phyloP scores from a whole-genome alignment of 53 echinoderm and acorn worm species.

The Paelopatides confundens region DNA sequence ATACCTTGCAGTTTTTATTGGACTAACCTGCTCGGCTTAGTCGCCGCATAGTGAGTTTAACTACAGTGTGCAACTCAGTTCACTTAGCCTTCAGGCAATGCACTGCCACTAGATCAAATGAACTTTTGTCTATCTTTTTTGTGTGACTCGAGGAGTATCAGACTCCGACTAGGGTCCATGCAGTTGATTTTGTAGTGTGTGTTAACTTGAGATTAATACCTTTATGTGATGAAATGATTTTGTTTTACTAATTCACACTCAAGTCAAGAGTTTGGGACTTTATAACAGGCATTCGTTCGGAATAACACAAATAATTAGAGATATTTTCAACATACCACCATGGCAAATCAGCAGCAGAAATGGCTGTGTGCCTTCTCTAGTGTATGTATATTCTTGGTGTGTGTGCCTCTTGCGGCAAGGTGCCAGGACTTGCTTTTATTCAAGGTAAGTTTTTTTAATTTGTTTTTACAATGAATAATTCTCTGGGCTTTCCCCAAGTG shows the following conservation, averaged over 20 bases:
- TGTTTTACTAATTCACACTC: background rate
- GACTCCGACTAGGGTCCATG: no score
- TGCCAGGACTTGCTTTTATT: slow-evolving; percentile 37
- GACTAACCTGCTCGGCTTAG: background rate
- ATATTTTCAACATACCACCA: slow-evolving; percentile 15
- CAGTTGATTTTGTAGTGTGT: no score
- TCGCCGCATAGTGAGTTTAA: background rate
- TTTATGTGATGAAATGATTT: background rate
- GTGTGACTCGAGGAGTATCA: background rate
- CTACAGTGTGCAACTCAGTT: background rate
- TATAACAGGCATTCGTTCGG: background rate
- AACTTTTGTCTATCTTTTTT: background rate
- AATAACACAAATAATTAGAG: no score
- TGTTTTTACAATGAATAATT: slow-evolving; percentile 17
- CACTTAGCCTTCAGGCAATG: background rate
- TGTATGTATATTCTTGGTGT: background rate
- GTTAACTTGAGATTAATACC: no score
- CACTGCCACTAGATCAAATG: background rate
- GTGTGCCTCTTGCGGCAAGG: slow-evolving; percentile 31
- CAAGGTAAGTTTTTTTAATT: slow-evolving; percentile 29
- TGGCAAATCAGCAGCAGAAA: background rate
- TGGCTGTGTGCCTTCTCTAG: background rate
- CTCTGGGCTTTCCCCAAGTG: slow-evolving; percentile 3
- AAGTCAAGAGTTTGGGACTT: background rate
- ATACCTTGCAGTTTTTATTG: background rate